A percentile compares a stretch with the other conserved stretches of the same genome.
phyloP scores from a whole-genome alignment of 2,113 vertebrate genomes.

The Noctilio leporinus region DNA sequence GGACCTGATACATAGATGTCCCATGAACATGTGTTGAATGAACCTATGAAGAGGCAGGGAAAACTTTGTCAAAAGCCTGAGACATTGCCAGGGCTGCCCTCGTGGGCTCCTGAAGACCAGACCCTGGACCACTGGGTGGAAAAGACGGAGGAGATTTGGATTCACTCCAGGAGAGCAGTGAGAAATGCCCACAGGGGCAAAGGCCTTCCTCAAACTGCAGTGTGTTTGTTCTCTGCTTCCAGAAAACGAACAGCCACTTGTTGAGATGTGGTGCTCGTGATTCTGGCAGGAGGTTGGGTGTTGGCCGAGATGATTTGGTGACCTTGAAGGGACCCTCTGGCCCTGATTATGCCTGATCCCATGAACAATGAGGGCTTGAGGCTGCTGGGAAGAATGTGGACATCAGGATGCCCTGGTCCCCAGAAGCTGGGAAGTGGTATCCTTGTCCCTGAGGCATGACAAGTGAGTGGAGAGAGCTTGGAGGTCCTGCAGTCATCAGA shows the following conservation, averaged over 20 bases:
- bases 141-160: background rate
- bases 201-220: background rate
- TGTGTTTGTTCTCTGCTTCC: background rate
- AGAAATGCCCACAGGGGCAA: background rate
- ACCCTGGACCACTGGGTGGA: background rate
- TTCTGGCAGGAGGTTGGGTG: background rate
- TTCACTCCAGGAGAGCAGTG: background rate
- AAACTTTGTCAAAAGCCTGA: background rate
- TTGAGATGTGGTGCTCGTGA: background rate
- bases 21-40: background rate
- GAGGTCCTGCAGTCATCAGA: background rate
- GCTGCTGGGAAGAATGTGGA: background rate
- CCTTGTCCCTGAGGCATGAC: constrained; percentile 55
- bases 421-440: constrained; percentile 53
- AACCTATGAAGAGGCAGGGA: background rate
- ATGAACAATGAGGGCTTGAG: background rate
- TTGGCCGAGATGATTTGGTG: background rate
- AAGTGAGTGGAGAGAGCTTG: background rate
- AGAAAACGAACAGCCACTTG: background rate
- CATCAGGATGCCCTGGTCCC: background rate
- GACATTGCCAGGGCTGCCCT: background rate
- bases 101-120: background rate
- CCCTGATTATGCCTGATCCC: background rate
- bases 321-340: background rate
- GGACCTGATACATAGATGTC: background rate